Evolutionary conservation across 2,113 vertebrate species (phyloP).

Genomic region (Danio rerio): DNA sequence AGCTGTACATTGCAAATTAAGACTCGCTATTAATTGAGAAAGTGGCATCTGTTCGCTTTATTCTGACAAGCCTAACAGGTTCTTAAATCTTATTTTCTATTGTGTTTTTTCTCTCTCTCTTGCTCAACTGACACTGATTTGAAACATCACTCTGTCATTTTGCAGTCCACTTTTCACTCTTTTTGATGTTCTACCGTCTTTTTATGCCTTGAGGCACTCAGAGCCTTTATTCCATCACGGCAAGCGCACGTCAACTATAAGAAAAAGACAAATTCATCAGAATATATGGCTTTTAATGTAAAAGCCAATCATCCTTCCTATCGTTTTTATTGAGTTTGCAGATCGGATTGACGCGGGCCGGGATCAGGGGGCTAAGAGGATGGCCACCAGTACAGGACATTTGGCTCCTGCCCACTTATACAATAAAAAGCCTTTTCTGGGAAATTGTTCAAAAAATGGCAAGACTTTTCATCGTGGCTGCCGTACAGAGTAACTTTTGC

Average conservation of each 20-base stretch:
- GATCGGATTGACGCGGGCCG: constrained; percentile 69
- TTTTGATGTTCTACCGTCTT: constrained; percentile 53
- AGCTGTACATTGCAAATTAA: constrained; percentile 60
- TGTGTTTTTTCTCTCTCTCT: background rate
- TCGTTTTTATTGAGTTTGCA: constrained; percentile 88
- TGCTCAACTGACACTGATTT: constrained; percentile 14
- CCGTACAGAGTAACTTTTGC: constrained; percentile 75
- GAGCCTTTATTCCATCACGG: constrained; percentile 60
- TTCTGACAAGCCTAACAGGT: constrained; percentile 42
- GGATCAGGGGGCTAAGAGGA: constrained; percentile 80
- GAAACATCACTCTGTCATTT: background rate
- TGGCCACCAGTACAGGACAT: constrained; percentile 65
- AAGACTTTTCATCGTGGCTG: constrained; percentile 70
- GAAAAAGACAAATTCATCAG: constrained; percentile 84
- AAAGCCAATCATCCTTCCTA: constrained; percentile 75
- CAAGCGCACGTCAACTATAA: constrained; percentile 60
- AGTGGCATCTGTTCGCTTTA: constrained; percentile 70
- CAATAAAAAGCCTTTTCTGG: constrained; percentile 84
- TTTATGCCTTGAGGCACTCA: constrained; percentile 57
- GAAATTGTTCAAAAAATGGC: constrained; percentile 75
- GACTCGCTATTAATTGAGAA: constrained; percentile 62
- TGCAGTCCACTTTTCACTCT: constrained; percentile 22
- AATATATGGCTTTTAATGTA: constrained; percentile 88
- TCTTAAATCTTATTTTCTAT: constrained; percentile 18
- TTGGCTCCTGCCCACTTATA: constrained; percentile 71